phyloP scores from a whole-genome alignment of 2,888 invertebrate genomes.

The Lissonota sp. region DNA sequence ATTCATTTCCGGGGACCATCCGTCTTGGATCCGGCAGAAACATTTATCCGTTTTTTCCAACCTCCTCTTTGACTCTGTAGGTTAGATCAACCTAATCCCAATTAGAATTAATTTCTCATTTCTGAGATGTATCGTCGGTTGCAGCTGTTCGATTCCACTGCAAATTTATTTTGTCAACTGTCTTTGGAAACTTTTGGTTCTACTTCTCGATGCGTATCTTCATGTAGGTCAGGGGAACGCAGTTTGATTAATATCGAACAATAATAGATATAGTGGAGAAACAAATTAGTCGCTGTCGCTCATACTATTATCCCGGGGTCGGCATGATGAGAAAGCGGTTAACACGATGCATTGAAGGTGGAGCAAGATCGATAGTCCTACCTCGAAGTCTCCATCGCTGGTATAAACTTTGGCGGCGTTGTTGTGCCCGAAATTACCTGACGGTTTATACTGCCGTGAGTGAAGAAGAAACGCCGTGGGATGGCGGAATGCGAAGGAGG shows the following conservation, averaged over 20 bases:
- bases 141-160: slow-evolving; percentile 25
- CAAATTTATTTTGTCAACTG: slow-evolving; percentile 21
- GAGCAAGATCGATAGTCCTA: slow-evolving; percentile 26
- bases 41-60: slow-evolving; percentile 3
- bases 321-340: slow-evolving; percentile 4
- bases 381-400: slow-evolving; percentile 13
- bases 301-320: not conserved
- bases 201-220: not conserved
- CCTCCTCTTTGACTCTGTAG: not conserved
- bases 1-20: slow-evolving; percentile 59
- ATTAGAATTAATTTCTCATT: slow-evolving; percentile 30
- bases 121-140: slow-evolving; percentile 27
- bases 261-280: not conserved
- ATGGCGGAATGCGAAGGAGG: slow-evolving; percentile 3
- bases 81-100: not conserved
- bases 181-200: not conserved
- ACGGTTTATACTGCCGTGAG: slow-evolving; percentile 32
- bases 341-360: slow-evolving; percentile 19
- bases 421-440: slow-evolving; percentile 67
- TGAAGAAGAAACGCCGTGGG: slow-evolving; percentile 26
- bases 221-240: too few species aligned
- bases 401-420: slow-evolving; percentile 64
- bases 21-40: slow-evolving; percentile 42
- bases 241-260: not conserved
- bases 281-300: not conserved